These are phyloP conservation scores for Drosophila persimilis DNA, from an alignment of 1,140 invertebrate species.

Conservation along the genomic window DNA sequence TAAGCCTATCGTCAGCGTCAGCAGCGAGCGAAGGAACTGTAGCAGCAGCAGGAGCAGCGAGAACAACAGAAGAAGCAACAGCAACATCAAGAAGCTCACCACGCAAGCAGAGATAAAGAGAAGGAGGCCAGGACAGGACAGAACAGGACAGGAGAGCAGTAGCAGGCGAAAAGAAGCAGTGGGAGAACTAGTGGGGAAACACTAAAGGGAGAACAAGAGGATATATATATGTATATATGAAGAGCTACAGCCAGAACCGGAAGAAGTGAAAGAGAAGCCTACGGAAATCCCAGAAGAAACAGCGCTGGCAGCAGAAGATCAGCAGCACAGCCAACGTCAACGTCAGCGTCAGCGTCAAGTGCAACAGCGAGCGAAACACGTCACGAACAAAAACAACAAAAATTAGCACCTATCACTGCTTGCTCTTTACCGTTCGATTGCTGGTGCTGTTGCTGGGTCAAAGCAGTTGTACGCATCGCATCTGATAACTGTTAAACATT, in stretches of 20 bases:
- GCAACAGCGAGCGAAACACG: not conserved
- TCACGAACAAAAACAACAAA: not conserved
- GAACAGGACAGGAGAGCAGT: too few species aligned
- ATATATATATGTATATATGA: too few species aligned
- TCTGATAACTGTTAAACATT: slow-evolving; percentile 33
- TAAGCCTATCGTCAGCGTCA: slow-evolving; percentile 14
- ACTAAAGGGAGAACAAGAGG: too few species aligned
- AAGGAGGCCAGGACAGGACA: too few species aligned
- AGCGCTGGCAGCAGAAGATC: too few species aligned
- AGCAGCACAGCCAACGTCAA: slow-evolving; percentile 2
- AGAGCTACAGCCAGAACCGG: not conserved
- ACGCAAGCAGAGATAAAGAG: slow-evolving; percentile 13
- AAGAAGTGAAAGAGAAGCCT: not conserved
- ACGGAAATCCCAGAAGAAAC: too few species aligned
- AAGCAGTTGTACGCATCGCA: not conserved
- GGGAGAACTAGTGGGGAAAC: not conserved
- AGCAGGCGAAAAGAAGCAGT: not conserved
- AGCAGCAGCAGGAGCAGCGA: slow-evolving; percentile 28
- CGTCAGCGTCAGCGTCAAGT: not conserved
- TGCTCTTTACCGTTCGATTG: too few species aligned
- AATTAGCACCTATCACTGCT: too few species aligned
- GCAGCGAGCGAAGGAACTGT: slow-evolving; percentile 25
- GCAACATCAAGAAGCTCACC: slow-evolving; percentile 8
- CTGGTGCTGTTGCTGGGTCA: too few species aligned
- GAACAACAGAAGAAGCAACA: slow-evolving; percentile 22